Evolutionary conservation across 2,797 vertebrate species (phyloP).

Genomic region (Margarornis squamiger): DNA sequence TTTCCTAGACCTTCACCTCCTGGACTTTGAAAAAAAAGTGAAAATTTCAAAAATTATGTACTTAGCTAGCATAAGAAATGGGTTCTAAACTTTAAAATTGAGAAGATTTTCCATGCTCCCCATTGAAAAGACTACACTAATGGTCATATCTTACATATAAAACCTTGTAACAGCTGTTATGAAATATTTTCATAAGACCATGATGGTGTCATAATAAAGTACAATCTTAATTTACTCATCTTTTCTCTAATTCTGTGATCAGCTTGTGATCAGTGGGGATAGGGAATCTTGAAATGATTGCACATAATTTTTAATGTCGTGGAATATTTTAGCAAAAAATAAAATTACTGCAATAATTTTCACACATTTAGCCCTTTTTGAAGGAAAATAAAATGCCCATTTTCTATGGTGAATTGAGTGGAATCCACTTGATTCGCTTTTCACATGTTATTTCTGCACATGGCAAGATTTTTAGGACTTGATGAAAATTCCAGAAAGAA

Average conservation of each 20-base stretch:
- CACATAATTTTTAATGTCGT: background rate
- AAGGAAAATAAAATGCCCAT: background rate
- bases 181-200: background rate
- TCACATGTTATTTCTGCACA: background rate
- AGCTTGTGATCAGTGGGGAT: background rate
- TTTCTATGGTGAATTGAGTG: background rate
- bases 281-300: background rate
- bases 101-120: background rate
- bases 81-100: background rate
- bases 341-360: background rate
- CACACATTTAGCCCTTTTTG: background rate
- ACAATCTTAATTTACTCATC: background rate
- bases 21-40: background rate
- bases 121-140: background rate
- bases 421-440: background rate
- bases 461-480: background rate
- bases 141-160: background rate
- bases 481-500: background rate
- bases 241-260: background rate
- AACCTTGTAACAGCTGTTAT: background rate
- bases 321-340: background rate
- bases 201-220: background rate
- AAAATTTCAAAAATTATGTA: background rate
- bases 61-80: background rate
- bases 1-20: background rate